Evolutionary conservation across 2,797 vertebrate genomes (phyloP).

Genomic region (Acanthiza pusilla): DNA sequence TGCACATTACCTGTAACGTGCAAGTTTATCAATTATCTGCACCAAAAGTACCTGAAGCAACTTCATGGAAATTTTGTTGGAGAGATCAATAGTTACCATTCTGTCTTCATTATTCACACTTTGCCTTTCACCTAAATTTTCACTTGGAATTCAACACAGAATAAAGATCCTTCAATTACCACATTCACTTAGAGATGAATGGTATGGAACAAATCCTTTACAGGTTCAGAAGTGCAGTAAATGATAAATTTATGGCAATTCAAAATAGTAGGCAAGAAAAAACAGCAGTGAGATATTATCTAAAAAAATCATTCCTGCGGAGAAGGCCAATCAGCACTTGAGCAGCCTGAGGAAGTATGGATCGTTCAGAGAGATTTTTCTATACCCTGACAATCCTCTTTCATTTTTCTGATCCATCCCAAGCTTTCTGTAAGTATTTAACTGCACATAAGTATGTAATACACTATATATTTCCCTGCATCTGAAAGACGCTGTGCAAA

Average conservation of each 20-base stretch:
- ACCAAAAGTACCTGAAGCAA: background rate
- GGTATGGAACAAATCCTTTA: background rate
- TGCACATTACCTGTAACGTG: background rate
- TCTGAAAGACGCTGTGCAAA: background rate
- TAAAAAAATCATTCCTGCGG: background rate
- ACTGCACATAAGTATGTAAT: fast-evolving
- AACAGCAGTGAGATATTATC: background rate
- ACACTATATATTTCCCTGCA: background rate
- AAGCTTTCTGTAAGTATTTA: background rate
- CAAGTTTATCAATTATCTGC: no score
- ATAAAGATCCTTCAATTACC: background rate
- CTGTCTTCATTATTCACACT: background rate
- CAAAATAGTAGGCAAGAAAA: background rate
- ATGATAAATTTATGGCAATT: background rate
- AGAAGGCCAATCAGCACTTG: background rate
- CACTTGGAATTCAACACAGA: background rate
- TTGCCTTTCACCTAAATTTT: background rate
- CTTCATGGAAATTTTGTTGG: background rate
- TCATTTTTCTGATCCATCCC: background rate
- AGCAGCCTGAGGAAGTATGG: background rate
- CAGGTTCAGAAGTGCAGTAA: background rate
- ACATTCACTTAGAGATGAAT: background rate
- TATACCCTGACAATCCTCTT: background rate
- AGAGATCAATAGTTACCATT: background rate
- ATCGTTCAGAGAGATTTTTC: background rate